phyloP scores from a whole-genome alignment of 2,888 invertebrate genomes.

The Tinea pellionella region DNA sequence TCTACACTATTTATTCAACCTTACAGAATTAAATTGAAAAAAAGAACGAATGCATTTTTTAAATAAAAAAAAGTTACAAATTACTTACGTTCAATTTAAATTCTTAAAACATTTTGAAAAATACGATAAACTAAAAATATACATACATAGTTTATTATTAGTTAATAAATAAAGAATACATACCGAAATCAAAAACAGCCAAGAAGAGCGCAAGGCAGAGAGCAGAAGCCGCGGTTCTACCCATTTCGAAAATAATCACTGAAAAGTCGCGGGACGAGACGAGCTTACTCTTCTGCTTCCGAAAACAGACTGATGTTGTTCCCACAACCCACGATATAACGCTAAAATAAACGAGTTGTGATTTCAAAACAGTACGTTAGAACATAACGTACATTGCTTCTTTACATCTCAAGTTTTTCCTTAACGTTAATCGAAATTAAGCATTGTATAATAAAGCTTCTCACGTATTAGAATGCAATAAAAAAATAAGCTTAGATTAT shows the following conservation, averaged over 20 bases:
- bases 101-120: background rate
- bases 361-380: background rate
- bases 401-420: no score
- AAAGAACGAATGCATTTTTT: background rate
- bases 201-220: constrained; percentile 43
- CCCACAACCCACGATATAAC: background rate
- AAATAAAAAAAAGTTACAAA: background rate
- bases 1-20: background rate
- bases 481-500: no score
- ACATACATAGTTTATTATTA: background rate
- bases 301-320: background rate
- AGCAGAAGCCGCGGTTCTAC: constrained; percentile 36
- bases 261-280: background rate
- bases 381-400: background rate
- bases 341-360: background rate
- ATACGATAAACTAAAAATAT: background rate
- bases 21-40: no score
- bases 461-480: no score
- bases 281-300: background rate
- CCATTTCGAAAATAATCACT: constrained; percentile 30
- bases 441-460: no score
- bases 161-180: constrained; percentile 21
- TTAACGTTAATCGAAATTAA: no score
- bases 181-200: constrained; percentile 52
- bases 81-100: background rate